A percentile compares a stretch with the other conserved stretches of the same genome.
These are phyloP conservation scores for Athalia cordata DNA, from an alignment of 2,888 invertebrate species.

Conservation along the genomic window DNA sequence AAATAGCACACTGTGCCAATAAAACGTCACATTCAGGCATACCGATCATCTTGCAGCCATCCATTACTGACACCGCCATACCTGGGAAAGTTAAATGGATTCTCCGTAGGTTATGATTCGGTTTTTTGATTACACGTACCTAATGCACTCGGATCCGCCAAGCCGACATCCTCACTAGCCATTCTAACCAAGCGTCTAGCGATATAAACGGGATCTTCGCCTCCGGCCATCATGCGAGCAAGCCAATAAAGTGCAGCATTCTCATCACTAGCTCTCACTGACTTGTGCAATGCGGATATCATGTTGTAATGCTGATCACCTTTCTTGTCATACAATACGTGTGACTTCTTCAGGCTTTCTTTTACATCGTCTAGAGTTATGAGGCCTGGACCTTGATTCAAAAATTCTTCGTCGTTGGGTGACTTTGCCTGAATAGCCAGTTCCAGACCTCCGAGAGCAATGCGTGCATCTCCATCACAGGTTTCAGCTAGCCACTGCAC, in stretches of 20 bases:
- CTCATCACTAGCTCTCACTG: constrained; percentile 86
- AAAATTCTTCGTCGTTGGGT: constrained; percentile 58
- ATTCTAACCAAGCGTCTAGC: constrained; percentile 84
- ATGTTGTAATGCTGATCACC: constrained; percentile 91
- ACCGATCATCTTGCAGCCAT: constrained; percentile 87
- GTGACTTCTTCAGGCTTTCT: constrained; percentile 85
- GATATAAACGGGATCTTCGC: constrained; percentile 87
- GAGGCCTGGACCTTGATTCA: constrained; percentile 68
- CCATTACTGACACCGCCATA: constrained; percentile 84
- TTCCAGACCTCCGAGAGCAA: constrained; percentile 85
- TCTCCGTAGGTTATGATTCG: no score
- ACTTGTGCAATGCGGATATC: constrained; percentile 89
- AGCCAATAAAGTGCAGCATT: constrained; percentile 90
- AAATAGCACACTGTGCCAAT: constrained; percentile 85
- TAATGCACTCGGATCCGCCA: constrained; percentile 71
- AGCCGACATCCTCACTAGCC: constrained; percentile 88
- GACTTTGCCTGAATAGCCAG: constrained; percentile 79
- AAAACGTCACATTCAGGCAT: constrained; percentile 89
- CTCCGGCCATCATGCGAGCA: constrained; percentile 85
- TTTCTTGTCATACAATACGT: constrained; percentile 85
- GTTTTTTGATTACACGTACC: constrained; percentile 55
- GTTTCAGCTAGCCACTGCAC: constrained; percentile 83
- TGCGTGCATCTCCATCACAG: constrained; percentile 88
- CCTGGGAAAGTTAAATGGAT: constrained; percentile 72
- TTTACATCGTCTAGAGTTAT: constrained; percentile 82